Evolutionary conservation across 1,140 invertebrate genomes (phyloP), one percentile per base, ranked within the genome.

Genomic region (Bactericera cockerelli): DNA sequence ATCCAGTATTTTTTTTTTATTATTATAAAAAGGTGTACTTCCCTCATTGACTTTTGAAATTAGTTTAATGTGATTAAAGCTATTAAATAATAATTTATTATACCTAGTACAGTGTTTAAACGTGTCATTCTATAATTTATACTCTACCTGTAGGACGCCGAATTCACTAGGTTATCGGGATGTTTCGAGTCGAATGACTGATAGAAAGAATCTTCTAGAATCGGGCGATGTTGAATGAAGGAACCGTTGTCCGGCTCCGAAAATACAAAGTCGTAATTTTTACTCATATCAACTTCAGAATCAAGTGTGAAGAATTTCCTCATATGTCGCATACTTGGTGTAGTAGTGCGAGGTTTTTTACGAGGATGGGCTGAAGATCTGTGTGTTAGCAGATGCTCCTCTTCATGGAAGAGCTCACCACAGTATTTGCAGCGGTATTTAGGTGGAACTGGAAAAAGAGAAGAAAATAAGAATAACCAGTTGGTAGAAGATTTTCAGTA

Each of bases 231-330:
- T 49, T 49, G 42, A 4, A 49, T 16, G 22, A 49, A 49, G 4
- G 42, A 19, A 4, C 22, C 42, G 19, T 49, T 49, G n/a, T 49
- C 42, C 4, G 42, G 42, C 19, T 49, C 42, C 4, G 42, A 49
- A n/a, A 49, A 49, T 6, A 49, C 42, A n/a, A 49, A 49, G 22
- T 49, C 42, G 22, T 49, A 49, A n/a, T 49, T 49, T n/a, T 49
- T 49, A n/a, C 42, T 49, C 22, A 49, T 19, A n/a, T 49, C 42
- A 4, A 49, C 42, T 49, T 49, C 42, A n/a, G 42, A 49, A n/a
- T 49, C 42, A 8, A 49, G 22, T 6, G 42, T 49, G 22, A 49
- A 49, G 22, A 19, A 49, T 6, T 49, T 49, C 22, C 19, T 49
- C n/a, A 49, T 49, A 19, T 4, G 6, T 4, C 22, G 42, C 3